Conservation (phyloP, 2,888 invertebrate genomes). For the Euzetes globulus region DNA sequence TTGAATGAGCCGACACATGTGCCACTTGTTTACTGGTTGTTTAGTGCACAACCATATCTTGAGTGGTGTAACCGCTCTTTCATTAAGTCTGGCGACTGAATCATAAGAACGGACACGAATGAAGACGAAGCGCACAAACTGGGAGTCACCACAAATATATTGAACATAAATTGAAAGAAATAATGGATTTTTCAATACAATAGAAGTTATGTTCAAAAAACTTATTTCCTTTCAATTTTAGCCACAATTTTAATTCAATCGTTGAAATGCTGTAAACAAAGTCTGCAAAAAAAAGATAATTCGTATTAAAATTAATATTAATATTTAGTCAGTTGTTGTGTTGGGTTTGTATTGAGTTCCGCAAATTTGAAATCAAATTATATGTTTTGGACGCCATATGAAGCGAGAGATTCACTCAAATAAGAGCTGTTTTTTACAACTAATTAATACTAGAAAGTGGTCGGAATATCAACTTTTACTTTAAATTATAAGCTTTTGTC, state of each 20-base stretch:
- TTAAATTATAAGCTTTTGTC: slow-evolving; percentile 16
- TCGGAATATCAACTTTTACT: neutral
- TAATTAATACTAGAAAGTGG: neutral
- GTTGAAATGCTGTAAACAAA: slow-evolving; percentile 15
- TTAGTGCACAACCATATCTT: neutral
- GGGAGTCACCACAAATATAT: slow-evolving; percentile 18
- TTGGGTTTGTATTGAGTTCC: neutral
- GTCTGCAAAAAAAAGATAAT: neutral
- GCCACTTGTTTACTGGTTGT: slow-evolving; percentile 22
- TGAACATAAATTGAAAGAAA: neutral
- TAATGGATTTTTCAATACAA: slow-evolving; percentile 11
- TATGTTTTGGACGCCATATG: neutral
- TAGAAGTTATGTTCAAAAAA: neutral
- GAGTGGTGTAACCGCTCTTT: slow-evolving; percentile 7
- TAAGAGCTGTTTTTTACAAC: neutral
- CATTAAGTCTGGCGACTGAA: slow-evolving; percentile 22
- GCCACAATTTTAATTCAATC: neutral
- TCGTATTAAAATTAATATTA: slow-evolving; percentile 9
- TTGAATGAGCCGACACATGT: slow-evolving; percentile 9
- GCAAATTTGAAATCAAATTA: slow-evolving; percentile 2
- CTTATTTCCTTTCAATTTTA: slow-evolving; percentile 15
- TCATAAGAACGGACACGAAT: slow-evolving; percentile 8
- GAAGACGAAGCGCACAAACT: neutral
- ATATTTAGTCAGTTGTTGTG: slow-evolving; percentile 1
- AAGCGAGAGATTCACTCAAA: neutral